Conservation (phyloP, 2,888 invertebrate genomes). For the Microdon myrmicae region DNA sequence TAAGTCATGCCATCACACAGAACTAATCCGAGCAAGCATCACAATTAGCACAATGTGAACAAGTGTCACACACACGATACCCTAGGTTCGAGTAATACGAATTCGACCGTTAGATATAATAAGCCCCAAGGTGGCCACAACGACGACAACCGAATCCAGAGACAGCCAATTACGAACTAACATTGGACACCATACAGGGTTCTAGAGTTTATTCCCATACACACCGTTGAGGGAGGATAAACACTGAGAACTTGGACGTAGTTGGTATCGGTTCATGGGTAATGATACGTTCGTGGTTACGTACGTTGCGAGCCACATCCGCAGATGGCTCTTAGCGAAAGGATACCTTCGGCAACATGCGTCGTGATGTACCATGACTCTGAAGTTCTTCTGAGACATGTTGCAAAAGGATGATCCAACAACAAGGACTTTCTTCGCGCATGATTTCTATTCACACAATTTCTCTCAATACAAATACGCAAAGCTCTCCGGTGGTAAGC, state of each 20-base stretch:
- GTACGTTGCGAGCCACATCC: constrained; percentile 36
- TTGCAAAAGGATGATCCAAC: constrained; percentile 12
- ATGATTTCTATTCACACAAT: constrained; percentile 5
- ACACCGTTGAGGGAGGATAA: constrained; percentile 16
- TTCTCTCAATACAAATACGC: background rate
- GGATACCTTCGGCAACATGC: constrained; percentile 12
- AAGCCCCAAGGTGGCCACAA: constrained; percentile 1
- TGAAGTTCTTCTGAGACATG: constrained; percentile 20
- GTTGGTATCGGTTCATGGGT: constrained; percentile 28
- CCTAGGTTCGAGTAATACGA: background rate
- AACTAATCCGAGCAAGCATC: constrained; percentile 15
- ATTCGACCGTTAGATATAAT: too few relatives aligned
- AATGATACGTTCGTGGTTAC: constrained; percentile 36
- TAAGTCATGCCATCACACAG: constrained; percentile 11
- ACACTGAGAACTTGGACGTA: constrained; percentile 22
- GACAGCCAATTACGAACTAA: constrained; percentile 48
- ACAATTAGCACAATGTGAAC: constrained; percentile 45
- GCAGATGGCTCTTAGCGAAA: constrained; percentile 17
- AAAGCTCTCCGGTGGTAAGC: background rate
- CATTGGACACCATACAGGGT: constrained; percentile 29
- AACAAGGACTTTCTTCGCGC: constrained; percentile 18
- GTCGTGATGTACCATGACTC: constrained; percentile 17
- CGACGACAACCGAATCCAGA: constrained; percentile 32
- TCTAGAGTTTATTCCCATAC: constrained; percentile 36
- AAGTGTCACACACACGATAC: constrained; percentile 49